Percentiles rank a stretch among this genome's conserved stretches.
These are phyloP conservation scores for Drosophila mimica DNA, from an alignment of 2,888 invertebrate species.

Conservation along the genomic window DNA sequence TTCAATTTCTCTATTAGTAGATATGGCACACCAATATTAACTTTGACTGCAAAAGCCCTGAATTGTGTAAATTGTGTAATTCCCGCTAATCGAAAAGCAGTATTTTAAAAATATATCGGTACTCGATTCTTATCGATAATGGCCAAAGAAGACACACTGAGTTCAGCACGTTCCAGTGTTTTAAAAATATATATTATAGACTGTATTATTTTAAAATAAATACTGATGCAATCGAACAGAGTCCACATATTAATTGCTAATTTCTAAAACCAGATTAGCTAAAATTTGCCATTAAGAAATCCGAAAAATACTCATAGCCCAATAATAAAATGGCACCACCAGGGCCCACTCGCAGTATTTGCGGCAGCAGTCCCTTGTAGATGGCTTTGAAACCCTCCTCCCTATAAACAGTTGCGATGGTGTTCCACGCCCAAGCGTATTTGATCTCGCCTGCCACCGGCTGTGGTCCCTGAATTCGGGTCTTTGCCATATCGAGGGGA, in stretches of 20 bases:
- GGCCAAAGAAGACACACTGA: background rate
- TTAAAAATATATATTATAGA: background rate
- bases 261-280: background rate
- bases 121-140: background rate
- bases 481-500: slow-evolving; percentile 53
- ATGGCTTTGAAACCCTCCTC: slow-evolving; percentile 50
- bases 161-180: background rate
- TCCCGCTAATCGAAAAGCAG: too few species aligned
- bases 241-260: background rate
- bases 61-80: too few species aligned
- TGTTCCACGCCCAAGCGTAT: slow-evolving; percentile 27
- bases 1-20: background rate
- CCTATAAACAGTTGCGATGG: slow-evolving; percentile 19
- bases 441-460: slow-evolving; percentile 53
- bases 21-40: background rate
- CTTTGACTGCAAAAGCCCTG: too few species aligned
- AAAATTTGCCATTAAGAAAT: slow-evolving; percentile 2
- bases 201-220: background rate
- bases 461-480: slow-evolving; percentile 64
- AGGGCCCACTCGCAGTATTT: slow-evolving; percentile 37
- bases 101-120: background rate
- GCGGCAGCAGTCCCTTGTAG: slow-evolving; percentile 49
- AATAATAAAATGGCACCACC: slow-evolving; percentile 43
- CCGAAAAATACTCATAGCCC: slow-evolving; percentile 33
- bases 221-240: background rate